Conservation (phyloP, 2,888 invertebrate species). For the Stenoptilia bipunctidactyla region DNA sequence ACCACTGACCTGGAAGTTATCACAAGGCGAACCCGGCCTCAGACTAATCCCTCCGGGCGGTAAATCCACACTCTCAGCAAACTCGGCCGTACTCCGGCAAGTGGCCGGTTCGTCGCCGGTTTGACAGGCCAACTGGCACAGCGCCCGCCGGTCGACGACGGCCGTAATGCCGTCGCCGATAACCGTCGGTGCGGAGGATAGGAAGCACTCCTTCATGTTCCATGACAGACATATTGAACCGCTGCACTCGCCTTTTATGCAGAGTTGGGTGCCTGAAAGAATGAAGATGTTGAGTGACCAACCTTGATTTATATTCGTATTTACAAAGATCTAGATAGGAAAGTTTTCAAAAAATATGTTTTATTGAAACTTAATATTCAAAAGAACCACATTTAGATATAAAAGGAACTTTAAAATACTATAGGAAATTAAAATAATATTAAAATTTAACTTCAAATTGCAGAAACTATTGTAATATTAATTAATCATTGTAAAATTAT, state of each 20-base stretch:
- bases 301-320: too few species aligned
- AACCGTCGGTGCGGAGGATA: slow-evolving; percentile 82
- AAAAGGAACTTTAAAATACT: too few species aligned
- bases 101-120: slow-evolving; percentile 79
- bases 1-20: slow-evolving; percentile 91
- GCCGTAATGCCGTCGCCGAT: slow-evolving; percentile 50
- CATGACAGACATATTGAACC: slow-evolving; percentile 96
- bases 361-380: too few species aligned
- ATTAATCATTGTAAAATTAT: too few species aligned
- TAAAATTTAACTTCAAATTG: too few species aligned
- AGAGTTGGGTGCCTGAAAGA: slow-evolving; percentile 76
- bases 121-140: slow-evolving; percentile 98
- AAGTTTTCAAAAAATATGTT: too few species aligned
- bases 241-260: slow-evolving; percentile 91
- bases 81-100: slow-evolving; percentile 90
- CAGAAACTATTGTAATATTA: too few species aligned
- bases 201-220: slow-evolving; percentile 95
- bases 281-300: too few species aligned
- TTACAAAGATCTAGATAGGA: too few species aligned
- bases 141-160: slow-evolving; percentile 83
- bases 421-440: too few species aligned
- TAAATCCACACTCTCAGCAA: slow-evolving; percentile 79
- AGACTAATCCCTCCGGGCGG: slow-evolving; percentile 87
- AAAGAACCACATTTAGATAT: too few species aligned
- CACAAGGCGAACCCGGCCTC: slow-evolving; percentile 96